Base-by-base conservation (phyloP, 2,113 vertebrate genomes). In the Zonotrichia leucophrys region DNA sequence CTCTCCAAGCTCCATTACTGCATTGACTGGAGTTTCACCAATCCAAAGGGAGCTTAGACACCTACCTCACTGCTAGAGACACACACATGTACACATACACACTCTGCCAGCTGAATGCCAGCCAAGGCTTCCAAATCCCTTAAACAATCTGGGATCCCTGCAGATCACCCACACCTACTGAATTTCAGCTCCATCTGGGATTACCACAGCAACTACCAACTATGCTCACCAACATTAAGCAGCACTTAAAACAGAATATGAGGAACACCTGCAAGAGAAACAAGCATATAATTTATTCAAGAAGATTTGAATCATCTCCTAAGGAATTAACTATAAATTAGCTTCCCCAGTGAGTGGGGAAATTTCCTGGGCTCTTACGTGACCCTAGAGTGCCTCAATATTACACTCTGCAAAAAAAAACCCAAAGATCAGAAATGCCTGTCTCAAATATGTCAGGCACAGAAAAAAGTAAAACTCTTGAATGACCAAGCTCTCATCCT, bases 231-330 rank as follows among this genome's bases (percentile, higher is more conserved):
- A 91, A 50, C 39, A 27, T 30, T 47, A 74, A 77, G 44, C 52
- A 81, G 33, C 35, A 46, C 49, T 92, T 93, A 52, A 81, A 88
- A 88, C 24, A 91, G 74, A 92, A 56, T 31, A 67, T 10, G 56
- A 88, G 74, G 52, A 90, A 77, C 80, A 97, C 77, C 79, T 90
- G 76, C 56, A 78, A 90, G 56, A 68, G 76, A 96, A 93, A 88
- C 8, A 78, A 86, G 60, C 47, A 80, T 60, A 50, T 77, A 70
- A 92, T 90, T 90, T 81, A 68, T 80, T 83, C 42, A 73, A 63
- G 56, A 77, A 72, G 30, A 94, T 89, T 3, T 58, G 23, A 95
- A 89, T 94, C 83, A 64, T 83, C 55, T 74, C 41, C 37, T 68
- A 83, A 83, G 58, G 76, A 92, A 88, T 77, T 86, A 88, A 81